phyloP scores from a whole-genome alignment of 2,797 vertebrate genomes.

The Acipenser ruthenus region DNA sequence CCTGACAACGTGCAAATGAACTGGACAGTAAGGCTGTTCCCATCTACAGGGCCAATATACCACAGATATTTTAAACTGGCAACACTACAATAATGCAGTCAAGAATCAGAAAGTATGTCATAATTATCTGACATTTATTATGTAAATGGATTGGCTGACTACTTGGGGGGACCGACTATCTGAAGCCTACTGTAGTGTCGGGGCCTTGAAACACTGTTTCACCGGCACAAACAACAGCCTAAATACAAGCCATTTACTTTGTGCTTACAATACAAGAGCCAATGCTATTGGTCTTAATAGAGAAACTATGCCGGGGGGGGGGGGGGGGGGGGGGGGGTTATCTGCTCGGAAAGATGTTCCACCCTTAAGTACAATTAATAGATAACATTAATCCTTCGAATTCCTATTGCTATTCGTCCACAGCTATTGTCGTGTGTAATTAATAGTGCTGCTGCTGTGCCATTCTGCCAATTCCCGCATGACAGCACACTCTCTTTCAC shows the following conservation, averaged over 20 bases:
- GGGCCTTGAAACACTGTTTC: constrained; percentile 27
- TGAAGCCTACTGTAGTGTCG: constrained; percentile 20
- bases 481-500: constrained; percentile 45
- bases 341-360: constrained; percentile 17
- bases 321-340: constrained; percentile 13
- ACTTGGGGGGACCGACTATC: constrained; percentile 27
- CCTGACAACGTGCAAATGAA: no score
- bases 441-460: constrained; percentile 39
- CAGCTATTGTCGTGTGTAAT: constrained; percentile 41
- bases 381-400: constrained; percentile 36
- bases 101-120: constrained; percentile 67
- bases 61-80: constrained; percentile 41
- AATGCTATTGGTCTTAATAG: constrained; percentile 26
- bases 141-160: constrained; percentile 66
- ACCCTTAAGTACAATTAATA: constrained; percentile 25
- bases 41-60: not conserved
- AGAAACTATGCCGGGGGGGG: constrained; percentile 20
- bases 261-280: not conserved
- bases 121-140: constrained; percentile 69
- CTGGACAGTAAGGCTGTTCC: not conserved
- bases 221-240: not conserved
- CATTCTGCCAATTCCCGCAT: constrained; percentile 42
- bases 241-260: not conserved
- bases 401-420: constrained; percentile 37
- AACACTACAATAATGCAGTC: not conserved